Conservation (phyloP, 2,797 vertebrate species). For the Hydrophis major region DNA sequence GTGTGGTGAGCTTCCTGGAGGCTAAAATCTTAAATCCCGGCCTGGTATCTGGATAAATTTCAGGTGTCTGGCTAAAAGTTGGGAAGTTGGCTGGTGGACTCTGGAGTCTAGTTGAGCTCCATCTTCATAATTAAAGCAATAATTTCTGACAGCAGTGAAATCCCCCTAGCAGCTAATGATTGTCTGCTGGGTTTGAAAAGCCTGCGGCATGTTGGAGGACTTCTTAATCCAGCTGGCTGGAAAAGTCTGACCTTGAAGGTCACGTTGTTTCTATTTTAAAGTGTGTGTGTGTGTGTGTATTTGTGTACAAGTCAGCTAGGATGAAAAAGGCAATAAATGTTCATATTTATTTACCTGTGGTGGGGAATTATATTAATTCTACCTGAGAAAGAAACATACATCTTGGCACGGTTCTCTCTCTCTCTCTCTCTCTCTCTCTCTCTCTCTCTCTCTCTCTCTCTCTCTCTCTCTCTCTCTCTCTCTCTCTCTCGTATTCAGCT, state of each 20-base stretch:
- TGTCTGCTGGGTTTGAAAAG: conserved; percentile 63
- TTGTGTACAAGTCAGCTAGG: neutral
- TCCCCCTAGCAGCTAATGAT: conserved; percentile 66
- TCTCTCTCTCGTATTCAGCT: no score
- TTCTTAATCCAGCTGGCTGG: conserved; percentile 68
- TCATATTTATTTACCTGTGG: neutral
- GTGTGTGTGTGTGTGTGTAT: neutral
- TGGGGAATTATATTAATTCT: neutral
- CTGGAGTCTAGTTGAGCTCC: conserved; percentile 51
- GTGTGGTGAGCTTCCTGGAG: conserved; percentile 36
- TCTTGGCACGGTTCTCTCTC: neutral
- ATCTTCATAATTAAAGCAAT: conserved; percentile 67
- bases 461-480: no score
- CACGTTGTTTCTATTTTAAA: conserved; percentile 69
- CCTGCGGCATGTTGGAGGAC: conserved; percentile 63
- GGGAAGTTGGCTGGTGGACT: neutral
- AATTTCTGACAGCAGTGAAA: conserved; percentile 66
- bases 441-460: no score
- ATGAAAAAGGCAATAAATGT: neutral
- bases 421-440: no score
- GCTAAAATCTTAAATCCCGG: conserved; percentile 46
- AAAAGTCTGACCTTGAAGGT: conserved; percentile 64
- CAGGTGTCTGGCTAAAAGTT: conserved; percentile 31
- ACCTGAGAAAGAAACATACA: neutral
- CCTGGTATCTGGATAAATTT: conserved; percentile 52